Evolutionary conservation across 1,140 invertebrate genomes (phyloP), one percentile per base, ranked within the genome.

Genomic region (Tachypleus tridentatus): DNA sequence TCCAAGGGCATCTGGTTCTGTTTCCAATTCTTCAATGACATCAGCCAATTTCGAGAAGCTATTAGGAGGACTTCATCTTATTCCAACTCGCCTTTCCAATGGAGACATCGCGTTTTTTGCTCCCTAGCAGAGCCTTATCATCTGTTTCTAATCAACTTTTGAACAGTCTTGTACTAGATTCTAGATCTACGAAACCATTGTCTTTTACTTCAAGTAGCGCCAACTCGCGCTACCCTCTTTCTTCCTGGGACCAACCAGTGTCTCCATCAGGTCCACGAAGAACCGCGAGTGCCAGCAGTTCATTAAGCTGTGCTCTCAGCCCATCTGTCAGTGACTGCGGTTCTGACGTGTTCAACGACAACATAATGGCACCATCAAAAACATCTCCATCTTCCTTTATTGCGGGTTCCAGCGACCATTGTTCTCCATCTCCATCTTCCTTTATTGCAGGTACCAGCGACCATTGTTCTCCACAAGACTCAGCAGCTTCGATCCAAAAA

Each of bases 21-120:
- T 29, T 1, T 29, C 29, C 63, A 29, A 29, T 29, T 29, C 29
- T 29, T 29, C 29, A 29, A 50, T 57, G 4, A 69, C 61, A 8
- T 29, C 57, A 7, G 49, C 57, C 3, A 10, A 63, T 59, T 62
- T 63, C n/a, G 60, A 60, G 6, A 65, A 68, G 48, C 52, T 69
- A 49, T 67, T 72, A 47, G 51, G 80, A 69, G 80, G 79, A 54
- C 77, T 81, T 7, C 87, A 89, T 67, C 77, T 91, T 48, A 85
- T 91, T 8, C 88, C 82, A 58, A 88, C 81, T 48, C 82, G 82
- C 58, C 77, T 84, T 68, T 84, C 82, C 11, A 86, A 80, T 51
- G 79, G 85, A 0, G 80, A 85, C 72, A 78, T 85, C 71, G 78
- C 84, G 61, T 72, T 85, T 68, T n/a, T 73, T 86, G 58, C 76